Base-by-base conservation (phyloP, 1,140 invertebrate species). In the Leptopilina boulardi region DNA sequence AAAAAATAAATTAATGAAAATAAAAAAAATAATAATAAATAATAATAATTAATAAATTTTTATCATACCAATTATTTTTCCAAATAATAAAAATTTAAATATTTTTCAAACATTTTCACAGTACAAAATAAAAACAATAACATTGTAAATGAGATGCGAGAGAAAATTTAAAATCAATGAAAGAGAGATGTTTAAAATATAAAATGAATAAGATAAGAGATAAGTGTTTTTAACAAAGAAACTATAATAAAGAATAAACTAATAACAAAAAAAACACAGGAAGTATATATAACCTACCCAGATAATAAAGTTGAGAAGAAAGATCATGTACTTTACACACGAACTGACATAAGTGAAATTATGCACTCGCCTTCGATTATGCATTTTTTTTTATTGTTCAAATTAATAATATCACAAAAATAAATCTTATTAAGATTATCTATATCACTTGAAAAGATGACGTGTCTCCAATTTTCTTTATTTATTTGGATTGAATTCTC, bases 311-410 rank as follows among this genome's bases (percentile, higher is more conserved):
- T 98, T 98, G 76, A 98, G 93, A 87, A 97, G 92, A 91, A 98
- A 98, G 89, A 98, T 97, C 92, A 97, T 95, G 87, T 98, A 98
- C 91, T 98, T 98, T 9, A 97, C 95, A 90, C 96, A 97, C n/a
- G 96, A 95, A 86, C 96, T 97, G 73, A 97, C 96, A 88, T 96
- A 96, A 3, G 93, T 94, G 80, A 93, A 94, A 83, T 92, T 92
- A 78, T 90, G 89, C 81, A 87, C 89, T 75, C 92, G 87, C 71
- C 91, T 86, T 38, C 90, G 89, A 82, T 91, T 89, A 80, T 90
- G 87, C 88, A 90, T 91, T 78, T 84, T 86, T 91, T 78, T 84
- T 86, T 19, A 70, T 38, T 73, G n/a, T 15, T 56, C n/a, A 13
- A 18, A 15, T 66, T 26, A 30, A 23, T 66, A 10, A 15, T 66